Percentiles rank a stretch among this genome's conserved stretches.
Conservation (phyloP, 1,140 invertebrate species). For the Microplitis demolitor region DNA sequence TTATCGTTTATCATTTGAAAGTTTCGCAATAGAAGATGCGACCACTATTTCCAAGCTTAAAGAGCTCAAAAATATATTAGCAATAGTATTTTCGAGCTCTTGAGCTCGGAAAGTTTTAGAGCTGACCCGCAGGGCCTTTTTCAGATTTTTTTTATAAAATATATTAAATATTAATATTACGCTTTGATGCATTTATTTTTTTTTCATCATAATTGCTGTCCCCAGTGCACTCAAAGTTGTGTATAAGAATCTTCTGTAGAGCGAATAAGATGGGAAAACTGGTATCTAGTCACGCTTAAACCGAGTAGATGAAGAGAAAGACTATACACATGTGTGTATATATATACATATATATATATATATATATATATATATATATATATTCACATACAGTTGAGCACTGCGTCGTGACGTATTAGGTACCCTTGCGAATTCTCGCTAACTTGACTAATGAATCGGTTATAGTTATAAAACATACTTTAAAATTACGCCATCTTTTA, state of each 20-base stretch:
- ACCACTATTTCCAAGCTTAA: too few species aligned
- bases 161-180: too few species aligned
- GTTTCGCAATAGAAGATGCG: too few species aligned
- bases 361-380: neutral
- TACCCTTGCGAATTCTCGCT: slow-evolving; percentile 15
- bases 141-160: too few species aligned
- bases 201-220: neutral
- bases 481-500: slow-evolving; percentile 11
- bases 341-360: neutral
- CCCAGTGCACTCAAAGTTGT: neutral
- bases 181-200: neutral
- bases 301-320: neutral
- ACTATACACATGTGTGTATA: neutral
- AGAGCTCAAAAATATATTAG: too few species aligned
- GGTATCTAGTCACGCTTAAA: slow-evolving; percentile 7
- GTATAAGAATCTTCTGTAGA: neutral
- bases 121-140: too few species aligned
- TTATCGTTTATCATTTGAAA: too few species aligned
- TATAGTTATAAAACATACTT: slow-evolving; percentile 20
- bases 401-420: neutral
- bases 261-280: neutral
- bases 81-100: too few species aligned
- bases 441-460: slow-evolving; percentile 17
- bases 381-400: neutral
- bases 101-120: too few species aligned